Evolutionary conservation across 2,888 invertebrate genomes (phyloP).

Genomic region (Candidula unifasciata): DNA sequence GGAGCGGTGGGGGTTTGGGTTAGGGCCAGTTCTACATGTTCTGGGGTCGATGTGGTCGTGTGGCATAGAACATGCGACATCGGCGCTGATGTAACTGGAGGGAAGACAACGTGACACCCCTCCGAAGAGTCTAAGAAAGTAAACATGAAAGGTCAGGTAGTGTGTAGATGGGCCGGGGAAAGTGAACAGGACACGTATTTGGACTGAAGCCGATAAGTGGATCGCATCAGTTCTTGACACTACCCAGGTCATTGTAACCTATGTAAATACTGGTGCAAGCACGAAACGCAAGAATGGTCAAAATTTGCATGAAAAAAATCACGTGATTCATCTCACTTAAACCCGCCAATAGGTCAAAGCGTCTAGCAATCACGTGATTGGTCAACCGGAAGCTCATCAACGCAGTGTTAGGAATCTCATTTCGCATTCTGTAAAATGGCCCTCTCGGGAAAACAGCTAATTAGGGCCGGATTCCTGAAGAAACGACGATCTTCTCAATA

Average conservation of each 20-base stretch:
- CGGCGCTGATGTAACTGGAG: no score
- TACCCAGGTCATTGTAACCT: not conserved
- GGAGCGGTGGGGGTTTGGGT: no score
- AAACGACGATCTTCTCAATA: conserved; percentile 13
- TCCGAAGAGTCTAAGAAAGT: no score
- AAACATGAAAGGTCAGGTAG: no score
- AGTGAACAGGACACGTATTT: no score
- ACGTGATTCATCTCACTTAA: conserved; percentile 3
- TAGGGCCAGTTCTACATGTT: no score
- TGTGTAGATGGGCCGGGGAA: no score
- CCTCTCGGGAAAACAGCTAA: conserved; percentile 11
- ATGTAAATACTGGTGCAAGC: not conserved
- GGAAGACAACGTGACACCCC: no score
- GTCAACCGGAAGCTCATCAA: conserved; percentile 34
- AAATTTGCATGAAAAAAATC: conserved; percentile 13
- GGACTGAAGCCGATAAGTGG: no score
- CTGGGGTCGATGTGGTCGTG: no score
- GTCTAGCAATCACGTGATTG: conserved; percentile 35
- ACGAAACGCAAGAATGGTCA: not conserved
- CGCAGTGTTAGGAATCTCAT: conserved; percentile 10
- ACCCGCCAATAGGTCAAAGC: conserved; percentile 19
- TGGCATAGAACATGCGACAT: no score
- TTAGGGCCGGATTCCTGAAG: not conserved
- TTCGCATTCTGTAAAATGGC: conserved; percentile 27
- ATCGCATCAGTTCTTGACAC: no score